Evolutionary conservation across 1,140 invertebrate genomes (phyloP).

Genomic region (Wiebesia pumilae): DNA sequence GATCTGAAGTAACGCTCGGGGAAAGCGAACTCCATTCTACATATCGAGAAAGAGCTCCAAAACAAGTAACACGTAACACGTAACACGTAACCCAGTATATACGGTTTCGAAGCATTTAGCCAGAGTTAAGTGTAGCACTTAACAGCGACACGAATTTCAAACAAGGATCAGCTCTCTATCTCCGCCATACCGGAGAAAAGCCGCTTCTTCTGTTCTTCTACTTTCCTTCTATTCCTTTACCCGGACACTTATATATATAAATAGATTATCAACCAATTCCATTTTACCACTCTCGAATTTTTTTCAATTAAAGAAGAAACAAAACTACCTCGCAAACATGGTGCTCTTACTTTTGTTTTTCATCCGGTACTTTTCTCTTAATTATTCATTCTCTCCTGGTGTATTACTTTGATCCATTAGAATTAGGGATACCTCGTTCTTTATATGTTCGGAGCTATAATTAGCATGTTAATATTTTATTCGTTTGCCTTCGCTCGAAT

Average conservation of each 20-base stretch:
- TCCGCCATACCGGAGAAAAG: neutral
- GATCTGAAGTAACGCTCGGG: slow-evolving; percentile 19
- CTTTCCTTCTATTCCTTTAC: neutral
- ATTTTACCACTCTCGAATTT: neutral
- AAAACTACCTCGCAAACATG: neutral
- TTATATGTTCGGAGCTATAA: no score
- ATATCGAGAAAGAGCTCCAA: slow-evolving; percentile 41
- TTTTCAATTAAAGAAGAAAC: neutral
- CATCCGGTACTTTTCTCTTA: no score
- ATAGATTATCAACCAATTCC: neutral
- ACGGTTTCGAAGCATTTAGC: neutral
- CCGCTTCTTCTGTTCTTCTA: slow-evolving; percentile 13
- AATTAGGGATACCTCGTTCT: no score
- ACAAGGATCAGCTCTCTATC: slow-evolving; percentile 36
- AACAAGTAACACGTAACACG: slow-evolving; percentile 7
- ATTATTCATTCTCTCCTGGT: no score
- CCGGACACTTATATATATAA: neutral
- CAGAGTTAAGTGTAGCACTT: slow-evolving; percentile 52
- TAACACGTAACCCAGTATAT: neutral
- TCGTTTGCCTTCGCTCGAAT: no score
- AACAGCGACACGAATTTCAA: slow-evolving; percentile 50
- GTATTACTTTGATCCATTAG: no score
- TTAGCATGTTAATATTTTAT: no score
- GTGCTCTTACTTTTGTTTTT: no score
- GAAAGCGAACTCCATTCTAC: slow-evolving; percentile 31